Percentiles rank a stretch among this genome's conserved stretches.
Conservation (phyloP, 1,140 invertebrate genomes). For the Callitettix versicolor region DNA sequence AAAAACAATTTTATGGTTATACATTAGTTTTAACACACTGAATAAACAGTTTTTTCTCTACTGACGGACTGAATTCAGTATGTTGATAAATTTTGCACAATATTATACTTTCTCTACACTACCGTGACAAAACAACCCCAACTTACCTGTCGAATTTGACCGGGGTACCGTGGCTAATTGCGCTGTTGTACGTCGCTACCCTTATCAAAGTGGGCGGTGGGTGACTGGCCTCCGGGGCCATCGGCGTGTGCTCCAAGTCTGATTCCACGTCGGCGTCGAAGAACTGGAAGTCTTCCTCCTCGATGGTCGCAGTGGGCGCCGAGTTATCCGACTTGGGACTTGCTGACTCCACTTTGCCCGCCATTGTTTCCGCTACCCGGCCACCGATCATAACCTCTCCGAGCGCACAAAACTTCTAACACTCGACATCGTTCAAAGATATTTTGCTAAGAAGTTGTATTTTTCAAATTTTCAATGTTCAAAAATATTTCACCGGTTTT, state of each 20-base stretch:
- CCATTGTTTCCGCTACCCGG: neutral
- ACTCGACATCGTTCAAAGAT: neutral
- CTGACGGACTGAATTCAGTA: no score
- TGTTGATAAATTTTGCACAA: no score
- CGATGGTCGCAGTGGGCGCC: constrained; percentile 16
- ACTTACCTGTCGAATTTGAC: constrained; percentile 6
- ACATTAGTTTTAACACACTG: no score
- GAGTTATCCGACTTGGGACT: neutral
- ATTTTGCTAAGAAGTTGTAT: no score
- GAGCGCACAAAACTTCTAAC: neutral
- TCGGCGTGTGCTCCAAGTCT: neutral
- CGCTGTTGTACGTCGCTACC: constrained; percentile 4
- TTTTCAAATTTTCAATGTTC: no score
- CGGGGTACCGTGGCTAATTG: neutral
- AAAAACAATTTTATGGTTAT: no score
- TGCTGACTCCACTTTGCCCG: neutral
- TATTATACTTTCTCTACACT: no score
- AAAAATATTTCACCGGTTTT: no score
- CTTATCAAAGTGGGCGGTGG: constrained; percentile 3
- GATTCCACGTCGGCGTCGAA: constrained; percentile 10
- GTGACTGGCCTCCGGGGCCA: neutral
- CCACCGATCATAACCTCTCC: constrained; percentile 1
- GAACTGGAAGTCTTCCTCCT: constrained; percentile 16
- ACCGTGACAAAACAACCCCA: no score
- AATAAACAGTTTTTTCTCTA: no score